phyloP scores from a whole-genome alignment of 2,797 vertebrate species.

The Coranthus polyacanthus region DNA sequence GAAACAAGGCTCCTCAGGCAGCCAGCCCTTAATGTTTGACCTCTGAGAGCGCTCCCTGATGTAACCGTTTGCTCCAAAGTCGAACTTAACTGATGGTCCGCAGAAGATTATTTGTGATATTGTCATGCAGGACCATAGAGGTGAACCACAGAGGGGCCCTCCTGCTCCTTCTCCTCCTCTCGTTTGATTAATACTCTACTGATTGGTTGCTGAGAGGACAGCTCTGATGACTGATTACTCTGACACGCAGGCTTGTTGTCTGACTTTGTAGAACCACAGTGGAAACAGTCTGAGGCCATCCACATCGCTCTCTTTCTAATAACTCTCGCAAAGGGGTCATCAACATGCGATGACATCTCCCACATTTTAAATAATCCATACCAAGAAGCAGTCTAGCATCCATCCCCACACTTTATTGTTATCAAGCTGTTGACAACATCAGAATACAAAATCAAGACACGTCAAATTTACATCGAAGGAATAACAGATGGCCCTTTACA shows the following conservation, averaged over 20 bases:
- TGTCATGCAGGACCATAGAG: slow-evolving; percentile 64
- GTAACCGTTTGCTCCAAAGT: slow-evolving; percentile 51
- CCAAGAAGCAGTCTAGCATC: slow-evolving; percentile 34
- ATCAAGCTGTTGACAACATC: slow-evolving; percentile 29
- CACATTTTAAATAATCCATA: slow-evolving; percentile 50
- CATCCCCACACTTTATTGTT: slow-evolving; percentile 32
- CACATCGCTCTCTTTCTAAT: slow-evolving; percentile 58
- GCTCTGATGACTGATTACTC: slow-evolving; percentile 73
- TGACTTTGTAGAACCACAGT: slow-evolving; percentile 68
- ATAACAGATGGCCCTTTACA: slow-evolving; percentile 23
- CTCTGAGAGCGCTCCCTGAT: slow-evolving; percentile 6
- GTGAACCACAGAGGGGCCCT: slow-evolving; percentile 39
- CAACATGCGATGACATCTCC: slow-evolving; percentile 57
- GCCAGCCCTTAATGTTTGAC: slow-evolving; percentile 21
- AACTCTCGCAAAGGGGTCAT: slow-evolving; percentile 51
- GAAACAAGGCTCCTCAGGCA: slow-evolving; percentile 10
- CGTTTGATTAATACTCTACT: slow-evolving; percentile 75
- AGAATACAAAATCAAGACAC: slow-evolving; percentile 48
- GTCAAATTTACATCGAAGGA: slow-evolving; percentile 14
- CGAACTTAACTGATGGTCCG: slow-evolving; percentile 47
- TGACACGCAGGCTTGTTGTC: slow-evolving; percentile 62
- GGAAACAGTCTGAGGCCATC: slow-evolving; percentile 63
- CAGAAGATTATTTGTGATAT: slow-evolving; percentile 61
- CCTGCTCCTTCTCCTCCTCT: slow-evolving; percentile 44
- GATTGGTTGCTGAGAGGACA: slow-evolving; percentile 72